Conservation (phyloP, 2,113 vertebrate species). For the Physeter macrocephalus region DNA sequence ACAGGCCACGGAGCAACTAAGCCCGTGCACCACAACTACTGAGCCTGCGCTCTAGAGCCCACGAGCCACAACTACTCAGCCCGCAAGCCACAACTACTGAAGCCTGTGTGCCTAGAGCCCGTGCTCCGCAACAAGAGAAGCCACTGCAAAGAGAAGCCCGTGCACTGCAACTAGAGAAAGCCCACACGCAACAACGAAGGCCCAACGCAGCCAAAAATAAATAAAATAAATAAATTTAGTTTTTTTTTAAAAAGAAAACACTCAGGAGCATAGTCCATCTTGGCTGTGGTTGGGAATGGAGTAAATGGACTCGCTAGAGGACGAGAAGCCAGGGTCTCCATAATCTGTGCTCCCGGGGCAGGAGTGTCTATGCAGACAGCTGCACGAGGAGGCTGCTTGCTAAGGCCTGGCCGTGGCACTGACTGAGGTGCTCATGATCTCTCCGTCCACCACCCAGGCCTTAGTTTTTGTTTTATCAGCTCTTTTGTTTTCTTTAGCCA, state of each 20-base stretch:
- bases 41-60: no score
- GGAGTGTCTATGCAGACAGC: not conserved
- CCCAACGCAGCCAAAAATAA: no score
- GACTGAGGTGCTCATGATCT: not conserved
- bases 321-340: not conserved
- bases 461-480: not conserved
- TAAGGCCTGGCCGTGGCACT: not conserved
- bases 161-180: no score
- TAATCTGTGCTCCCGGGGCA: rapidly evolving
- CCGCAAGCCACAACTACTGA: no score
- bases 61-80: no score
- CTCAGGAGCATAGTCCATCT: not conserved
- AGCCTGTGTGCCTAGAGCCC: no score
- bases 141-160: no score
- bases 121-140: no score
- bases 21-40: no score
- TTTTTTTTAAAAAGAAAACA: not conserved
- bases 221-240: no score
- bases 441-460: not conserved
- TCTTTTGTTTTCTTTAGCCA: not conserved
- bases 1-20: no score
- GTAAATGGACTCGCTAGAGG: not conserved
- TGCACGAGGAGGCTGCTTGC: not conserved
- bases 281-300: not conserved
- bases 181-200: no score